Conservation (phyloP, 2,113 vertebrate genomes). For the Chionis minor region DNA sequence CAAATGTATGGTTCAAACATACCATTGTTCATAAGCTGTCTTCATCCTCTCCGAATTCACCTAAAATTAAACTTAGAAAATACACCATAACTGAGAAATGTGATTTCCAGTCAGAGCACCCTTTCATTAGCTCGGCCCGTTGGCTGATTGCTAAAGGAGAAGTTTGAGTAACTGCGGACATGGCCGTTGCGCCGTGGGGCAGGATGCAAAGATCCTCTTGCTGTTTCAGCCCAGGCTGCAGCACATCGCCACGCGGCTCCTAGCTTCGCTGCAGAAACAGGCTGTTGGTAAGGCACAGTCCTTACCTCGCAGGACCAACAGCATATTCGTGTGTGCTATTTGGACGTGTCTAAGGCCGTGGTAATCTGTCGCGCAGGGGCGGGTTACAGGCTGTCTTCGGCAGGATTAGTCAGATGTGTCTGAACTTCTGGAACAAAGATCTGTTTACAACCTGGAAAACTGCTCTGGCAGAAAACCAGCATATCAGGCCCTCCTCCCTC, state of each 20-base stretch:
- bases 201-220: not conserved
- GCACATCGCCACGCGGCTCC: not conserved
- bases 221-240: not conserved
- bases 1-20: not conserved
- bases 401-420: not conserved
- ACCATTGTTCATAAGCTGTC: not conserved
- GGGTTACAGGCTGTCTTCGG: not conserved
- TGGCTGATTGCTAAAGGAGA: not conserved
- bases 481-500: not conserved
- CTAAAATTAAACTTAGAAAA: not conserved
- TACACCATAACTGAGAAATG: not conserved
- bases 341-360: not conserved
- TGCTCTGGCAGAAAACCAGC: not conserved
- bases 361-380: fast-evolving
- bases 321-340: fast-evolving
- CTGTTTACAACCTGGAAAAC: constrained; percentile 6
- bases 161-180: fast-evolving
- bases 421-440: not conserved
- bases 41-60: not conserved
- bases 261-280: not conserved
- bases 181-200: fast-evolving
- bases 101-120: not conserved
- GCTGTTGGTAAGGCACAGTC: not conserved
- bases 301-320: not conserved
- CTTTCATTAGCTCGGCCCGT: not conserved